Evolutionary conservation across 2,797 vertebrate genomes (phyloP).

Genomic region (Liparis tanakae): DNA sequence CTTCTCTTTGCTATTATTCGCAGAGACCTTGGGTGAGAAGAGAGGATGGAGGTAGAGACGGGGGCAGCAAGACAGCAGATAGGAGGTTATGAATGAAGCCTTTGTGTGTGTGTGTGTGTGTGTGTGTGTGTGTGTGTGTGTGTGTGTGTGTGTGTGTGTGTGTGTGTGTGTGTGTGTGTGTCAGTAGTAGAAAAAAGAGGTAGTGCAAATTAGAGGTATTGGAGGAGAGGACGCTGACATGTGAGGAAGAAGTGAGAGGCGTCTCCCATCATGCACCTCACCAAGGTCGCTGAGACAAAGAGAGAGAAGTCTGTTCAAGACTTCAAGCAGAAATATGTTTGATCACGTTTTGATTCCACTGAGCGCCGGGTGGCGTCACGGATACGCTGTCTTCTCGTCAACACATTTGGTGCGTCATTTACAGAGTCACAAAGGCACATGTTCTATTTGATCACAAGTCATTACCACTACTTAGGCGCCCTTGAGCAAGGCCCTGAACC

Average conservation of each 20-base stretch:
- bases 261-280: background rate
- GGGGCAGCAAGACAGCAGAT: conserved; percentile 42
- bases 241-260: conserved; percentile 17
- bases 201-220: conserved; percentile 18
- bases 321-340: background rate
- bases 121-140: background rate
- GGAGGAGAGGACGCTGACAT: conserved; percentile 5
- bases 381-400: no score
- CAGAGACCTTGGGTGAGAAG: conserved; percentile 59
- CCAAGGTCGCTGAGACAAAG: conserved; percentile 8
- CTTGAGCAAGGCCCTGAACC: background rate
- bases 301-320: background rate
- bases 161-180: background rate
- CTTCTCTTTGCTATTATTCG: conserved; percentile 52
- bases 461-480: background rate
- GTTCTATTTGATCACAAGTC: no score
- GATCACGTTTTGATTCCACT: background rate
- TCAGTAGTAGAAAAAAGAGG: background rate
- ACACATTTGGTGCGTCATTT: no score
- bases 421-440: background rate
- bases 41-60: conserved; percentile 76
- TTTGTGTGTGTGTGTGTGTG: conserved; percentile 21
- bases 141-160: conserved; percentile 4
- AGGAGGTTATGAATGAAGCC: conserved; percentile 50
- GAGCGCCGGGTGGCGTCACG: background rate